Conservation (phyloP, 2,888 invertebrate genomes). For the Eupeodes latifasciatus region DNA sequence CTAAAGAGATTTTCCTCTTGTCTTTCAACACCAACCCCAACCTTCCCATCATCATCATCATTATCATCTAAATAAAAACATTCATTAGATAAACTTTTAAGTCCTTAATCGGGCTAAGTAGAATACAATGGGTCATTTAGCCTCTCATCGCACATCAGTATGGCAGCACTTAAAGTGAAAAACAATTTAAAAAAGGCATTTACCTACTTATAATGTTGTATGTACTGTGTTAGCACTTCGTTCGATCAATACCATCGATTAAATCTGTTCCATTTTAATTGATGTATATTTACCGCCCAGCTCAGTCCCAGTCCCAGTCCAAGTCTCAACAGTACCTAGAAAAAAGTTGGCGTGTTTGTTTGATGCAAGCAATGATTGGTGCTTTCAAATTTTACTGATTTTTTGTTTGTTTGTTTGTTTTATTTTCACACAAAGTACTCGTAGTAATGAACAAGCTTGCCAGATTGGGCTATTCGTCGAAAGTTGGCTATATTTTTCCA, state of each 20-base stretch:
- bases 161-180: neutral
- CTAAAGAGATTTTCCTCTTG: neutral
- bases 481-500: too few species aligned
- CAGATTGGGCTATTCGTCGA: too few species aligned
- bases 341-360: slow-evolving; percentile 14
- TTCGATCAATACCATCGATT: slow-evolving; percentile 37
- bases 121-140: slow-evolving; percentile 29
- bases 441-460: too few species aligned
- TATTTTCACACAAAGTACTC: neutral
- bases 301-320: too few species aligned
- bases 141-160: neutral
- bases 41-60: neutral
- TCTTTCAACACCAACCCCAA: neutral
- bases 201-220: slow-evolving; percentile 8
- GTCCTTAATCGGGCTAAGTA: slow-evolving; percentile 23
- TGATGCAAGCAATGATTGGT: neutral
- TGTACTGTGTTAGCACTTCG: neutral
- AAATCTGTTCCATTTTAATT: slow-evolving; percentile 30
- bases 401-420: neutral
- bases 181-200: slow-evolving; percentile 46
- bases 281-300: neutral
- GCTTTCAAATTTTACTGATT: slow-evolving; percentile 31
- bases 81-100: slow-evolving; percentile 28
- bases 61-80: slow-evolving; percentile 1
- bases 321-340: too few species aligned